Conservation (phyloP, 1,140 invertebrate genomes). For the Ephestia elutella region DNA sequence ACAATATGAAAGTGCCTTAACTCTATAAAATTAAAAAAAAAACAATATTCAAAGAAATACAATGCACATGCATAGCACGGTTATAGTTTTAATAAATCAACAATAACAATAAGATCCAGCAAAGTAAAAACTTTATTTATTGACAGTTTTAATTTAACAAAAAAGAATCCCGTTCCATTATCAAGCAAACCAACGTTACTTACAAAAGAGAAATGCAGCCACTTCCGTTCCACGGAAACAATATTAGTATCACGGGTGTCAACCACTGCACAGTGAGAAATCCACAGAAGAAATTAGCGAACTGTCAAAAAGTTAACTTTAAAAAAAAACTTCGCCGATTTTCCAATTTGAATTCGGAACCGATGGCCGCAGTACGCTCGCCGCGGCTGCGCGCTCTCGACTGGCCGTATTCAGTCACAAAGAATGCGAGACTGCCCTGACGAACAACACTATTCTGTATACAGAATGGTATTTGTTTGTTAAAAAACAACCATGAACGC, state of each 20-base stretch:
- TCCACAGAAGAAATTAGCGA: conserved; percentile 9
- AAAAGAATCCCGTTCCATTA: background rate
- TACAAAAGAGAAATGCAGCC: conserved; percentile 11
- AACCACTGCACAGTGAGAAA: conserved; percentile 11
- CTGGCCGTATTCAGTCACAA: conserved; percentile 18
- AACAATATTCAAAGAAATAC: no score
- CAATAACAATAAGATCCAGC: no score
- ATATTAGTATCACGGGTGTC: conserved; percentile 7
- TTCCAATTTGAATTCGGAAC: conserved; percentile 7
- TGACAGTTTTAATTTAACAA: no score
- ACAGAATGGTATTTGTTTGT: background rate
- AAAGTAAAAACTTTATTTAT: no score
- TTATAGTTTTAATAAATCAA: background rate
- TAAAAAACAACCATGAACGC: background rate
- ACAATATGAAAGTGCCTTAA: no score
- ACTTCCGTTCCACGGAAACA: background rate
- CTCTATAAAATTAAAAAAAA: no score
- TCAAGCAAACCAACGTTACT: background rate
- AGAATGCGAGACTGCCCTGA: background rate
- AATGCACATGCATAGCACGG: no score
- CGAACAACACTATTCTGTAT: background rate
- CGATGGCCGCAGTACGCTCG: conserved; percentile 9
- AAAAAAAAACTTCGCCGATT: conserved; percentile 4
- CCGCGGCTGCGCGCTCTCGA: conserved; percentile 30
- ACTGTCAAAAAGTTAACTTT: conserved; percentile 8